Percentiles rank a stretch among this genome's conserved stretches.
Evolutionary conservation across 2,797 vertebrate species (phyloP).

Genomic region (Phoeniculus purpureus): DNA sequence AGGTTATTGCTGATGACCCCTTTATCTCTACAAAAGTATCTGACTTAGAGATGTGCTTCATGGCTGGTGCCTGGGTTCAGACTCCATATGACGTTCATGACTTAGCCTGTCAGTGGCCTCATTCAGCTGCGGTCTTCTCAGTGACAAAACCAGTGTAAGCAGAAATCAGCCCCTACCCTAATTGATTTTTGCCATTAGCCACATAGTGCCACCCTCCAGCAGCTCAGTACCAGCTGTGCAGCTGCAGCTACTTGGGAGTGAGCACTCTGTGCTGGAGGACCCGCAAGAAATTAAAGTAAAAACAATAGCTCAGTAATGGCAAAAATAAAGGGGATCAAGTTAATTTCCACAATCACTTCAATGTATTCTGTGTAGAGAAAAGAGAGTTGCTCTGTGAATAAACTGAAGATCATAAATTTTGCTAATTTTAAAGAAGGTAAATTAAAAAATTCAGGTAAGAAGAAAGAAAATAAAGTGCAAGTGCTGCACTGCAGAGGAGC

Average conservation of each 20-base stretch:
- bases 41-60: not conserved
- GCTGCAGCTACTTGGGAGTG: not conserved
- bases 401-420: not conserved
- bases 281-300: not conserved
- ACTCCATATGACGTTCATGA: not conserved
- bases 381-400: not conserved
- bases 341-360: not conserved
- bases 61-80: not conserved
- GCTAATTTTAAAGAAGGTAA: not conserved
- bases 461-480: not conserved
- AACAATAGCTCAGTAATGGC: not conserved
- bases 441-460: not conserved
- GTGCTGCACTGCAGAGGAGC: not conserved
- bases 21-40: not conserved
- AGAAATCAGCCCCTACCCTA: not conserved
- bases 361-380: not conserved
- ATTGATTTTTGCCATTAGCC: not conserved
- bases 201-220: not conserved
- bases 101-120: not conserved
- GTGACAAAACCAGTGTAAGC: not conserved
- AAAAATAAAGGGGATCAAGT: not conserved
- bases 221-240: not conserved
- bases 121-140: not conserved
- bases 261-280: not conserved
- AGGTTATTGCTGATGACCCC: not conserved